Conservation (phyloP, 2,113 vertebrate species). For the Prionailurus viverrinus region DNA sequence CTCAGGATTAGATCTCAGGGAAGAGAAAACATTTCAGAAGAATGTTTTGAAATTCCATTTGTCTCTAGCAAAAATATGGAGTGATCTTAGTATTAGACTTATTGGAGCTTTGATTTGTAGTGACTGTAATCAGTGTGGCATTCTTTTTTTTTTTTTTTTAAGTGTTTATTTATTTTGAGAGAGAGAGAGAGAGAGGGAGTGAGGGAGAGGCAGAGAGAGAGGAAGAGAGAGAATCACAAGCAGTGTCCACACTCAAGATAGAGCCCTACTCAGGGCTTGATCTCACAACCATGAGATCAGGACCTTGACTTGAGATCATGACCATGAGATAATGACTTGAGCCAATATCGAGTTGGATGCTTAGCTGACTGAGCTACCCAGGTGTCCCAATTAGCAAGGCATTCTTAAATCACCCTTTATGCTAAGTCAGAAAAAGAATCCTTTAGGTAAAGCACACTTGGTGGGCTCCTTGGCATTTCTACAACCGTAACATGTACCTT, state of each 20-base stretch:
- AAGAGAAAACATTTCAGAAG: conserved; percentile 5
- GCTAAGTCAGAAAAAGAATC: neutral
- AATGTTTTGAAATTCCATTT: conserved; percentile 47
- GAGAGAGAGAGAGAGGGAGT: too few relatives aligned
- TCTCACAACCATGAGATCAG: too few relatives aligned
- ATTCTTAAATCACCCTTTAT: neutral
- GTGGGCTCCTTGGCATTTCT: neutral
- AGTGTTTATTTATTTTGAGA: too few relatives aligned
- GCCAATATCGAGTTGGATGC: too few relatives aligned
- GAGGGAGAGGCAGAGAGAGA: too few relatives aligned
- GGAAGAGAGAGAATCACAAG: too few relatives aligned
- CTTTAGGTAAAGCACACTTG: neutral
- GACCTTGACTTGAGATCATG: too few relatives aligned
- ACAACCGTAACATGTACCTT: neutral
- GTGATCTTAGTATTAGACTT: neutral
- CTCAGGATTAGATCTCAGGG: conserved; percentile 1
- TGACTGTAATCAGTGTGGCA: neutral
- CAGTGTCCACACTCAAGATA: too few relatives aligned
- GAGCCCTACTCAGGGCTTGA: too few relatives aligned
- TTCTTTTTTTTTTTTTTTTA: neutral
- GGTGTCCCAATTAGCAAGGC: too few relatives aligned
- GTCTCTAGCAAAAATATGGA: neutral
- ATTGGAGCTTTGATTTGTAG: conserved; percentile 1
- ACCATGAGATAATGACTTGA: too few relatives aligned
- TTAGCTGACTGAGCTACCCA: too few relatives aligned